Evolutionary conservation across 1,140 invertebrate species (phyloP).

Genomic region (Procambarus clarkii): DNA sequence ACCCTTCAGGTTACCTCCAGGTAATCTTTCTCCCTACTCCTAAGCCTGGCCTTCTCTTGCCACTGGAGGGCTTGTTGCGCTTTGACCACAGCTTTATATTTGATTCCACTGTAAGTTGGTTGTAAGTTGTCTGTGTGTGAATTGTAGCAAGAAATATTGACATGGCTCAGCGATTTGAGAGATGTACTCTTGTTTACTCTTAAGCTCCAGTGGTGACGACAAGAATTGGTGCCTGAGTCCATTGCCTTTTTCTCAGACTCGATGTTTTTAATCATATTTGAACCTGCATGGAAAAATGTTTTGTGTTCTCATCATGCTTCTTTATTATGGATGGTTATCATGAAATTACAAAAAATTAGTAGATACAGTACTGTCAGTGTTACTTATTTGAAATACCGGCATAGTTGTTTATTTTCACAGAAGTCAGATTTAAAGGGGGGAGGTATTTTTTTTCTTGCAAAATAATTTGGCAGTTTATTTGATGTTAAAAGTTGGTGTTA

Average conservation of each 20-base stretch:
- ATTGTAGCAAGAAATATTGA: constrained; percentile 7
- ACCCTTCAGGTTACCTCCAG: no score
- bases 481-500: constrained; percentile 17
- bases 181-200: background rate
- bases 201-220: background rate
- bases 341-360: background rate
- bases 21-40: constrained; percentile 8
- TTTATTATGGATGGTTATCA: background rate
- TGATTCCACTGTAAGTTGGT: background rate
- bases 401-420: background rate
- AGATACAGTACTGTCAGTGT: background rate
- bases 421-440: background rate
- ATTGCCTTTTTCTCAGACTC: constrained; percentile 1
- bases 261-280: background rate
- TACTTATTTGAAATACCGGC: background rate
- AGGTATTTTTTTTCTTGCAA: background rate
- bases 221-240: constrained; percentile 19
- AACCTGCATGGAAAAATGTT: background rate
- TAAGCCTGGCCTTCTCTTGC: constrained; percentile 12
- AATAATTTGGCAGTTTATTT: background rate
- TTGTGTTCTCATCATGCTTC: constrained; percentile 18
- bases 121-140: constrained; percentile 3
- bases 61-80: background rate
- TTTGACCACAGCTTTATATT: background rate
- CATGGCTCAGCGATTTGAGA: background rate